Conservation (phyloP, 2,797 vertebrate species). For the Chloroceryle inda region DNA sequence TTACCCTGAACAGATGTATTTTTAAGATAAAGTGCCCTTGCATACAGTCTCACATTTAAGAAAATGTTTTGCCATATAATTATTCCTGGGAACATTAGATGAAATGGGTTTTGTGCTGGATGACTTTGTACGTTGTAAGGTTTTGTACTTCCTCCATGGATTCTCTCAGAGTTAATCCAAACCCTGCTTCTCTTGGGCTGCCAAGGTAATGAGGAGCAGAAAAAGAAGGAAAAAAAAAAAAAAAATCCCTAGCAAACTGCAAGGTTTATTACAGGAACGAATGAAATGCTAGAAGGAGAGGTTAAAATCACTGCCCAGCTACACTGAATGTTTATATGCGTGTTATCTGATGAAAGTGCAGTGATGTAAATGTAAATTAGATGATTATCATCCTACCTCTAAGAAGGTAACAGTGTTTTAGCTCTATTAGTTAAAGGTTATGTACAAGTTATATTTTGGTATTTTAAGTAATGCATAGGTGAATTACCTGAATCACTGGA, state of each 20-base stretch:
- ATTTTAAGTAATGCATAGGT: not conserved
- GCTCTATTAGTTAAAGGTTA: not conserved
- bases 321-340: not conserved
- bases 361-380: not conserved
- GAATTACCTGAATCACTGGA: not conserved
- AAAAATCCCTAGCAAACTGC: not conserved
- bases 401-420: not conserved
- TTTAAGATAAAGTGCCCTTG: conserved; percentile 13
- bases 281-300: not conserved
- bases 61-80: not conserved
- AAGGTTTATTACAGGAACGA: not conserved
- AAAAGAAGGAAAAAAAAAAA: not conserved
- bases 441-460: not conserved
- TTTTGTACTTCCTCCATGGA: not conserved
- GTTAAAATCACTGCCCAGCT: not conserved
- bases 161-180: conserved; percentile 23
- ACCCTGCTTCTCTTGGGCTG: not conserved
- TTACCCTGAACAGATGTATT: not conserved
- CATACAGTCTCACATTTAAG: not conserved
- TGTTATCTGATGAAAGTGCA: not conserved
- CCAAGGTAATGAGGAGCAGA: not conserved
- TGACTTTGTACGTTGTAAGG: not conserved
- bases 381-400: not conserved
- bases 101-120: not conserved
- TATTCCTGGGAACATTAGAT: conserved; percentile 22